phyloP scores from a whole-genome alignment of 2,113 vertebrate genomes.

The Litocranius walleri region DNA sequence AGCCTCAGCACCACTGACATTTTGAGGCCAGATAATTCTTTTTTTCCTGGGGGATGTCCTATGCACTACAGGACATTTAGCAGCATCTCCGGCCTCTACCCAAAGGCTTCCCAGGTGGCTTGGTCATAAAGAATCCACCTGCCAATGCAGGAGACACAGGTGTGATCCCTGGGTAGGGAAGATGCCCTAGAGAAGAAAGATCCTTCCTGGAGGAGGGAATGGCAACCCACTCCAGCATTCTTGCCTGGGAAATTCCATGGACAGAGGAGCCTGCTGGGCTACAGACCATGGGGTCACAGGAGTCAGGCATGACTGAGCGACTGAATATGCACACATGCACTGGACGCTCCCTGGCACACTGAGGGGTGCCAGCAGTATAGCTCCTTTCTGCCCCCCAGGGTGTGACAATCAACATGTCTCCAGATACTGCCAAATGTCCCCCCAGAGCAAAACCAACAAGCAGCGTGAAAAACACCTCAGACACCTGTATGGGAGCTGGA shows the following conservation, averaged over 20 bases:
- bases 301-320: not conserved
- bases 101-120: not conserved
- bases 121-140: not conserved
- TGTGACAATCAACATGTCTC: not conserved
- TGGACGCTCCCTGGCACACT: not conserved
- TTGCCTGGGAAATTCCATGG: not conserved
- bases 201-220: not conserved
- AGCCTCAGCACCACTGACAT: accelerated
- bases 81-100: not conserved
- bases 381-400: not conserved
- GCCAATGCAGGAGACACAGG: not conserved
- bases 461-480: not conserved
- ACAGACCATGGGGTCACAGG: not conserved
- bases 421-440: not conserved
- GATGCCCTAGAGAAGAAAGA: not conserved
- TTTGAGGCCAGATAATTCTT: not conserved
- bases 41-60: not conserved
- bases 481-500: not conserved
- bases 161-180: not conserved
- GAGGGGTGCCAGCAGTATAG: not conserved
- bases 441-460: not conserved
- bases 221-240: not conserved
- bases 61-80: too few relatives aligned
- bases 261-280: not conserved
- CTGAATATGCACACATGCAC: not conserved